Percentiles rank a stretch among this genome's conserved stretches.
phyloP scores from a whole-genome alignment of 92 coral and sea anemone genomes.

The Nematostella vectensis region DNA sequence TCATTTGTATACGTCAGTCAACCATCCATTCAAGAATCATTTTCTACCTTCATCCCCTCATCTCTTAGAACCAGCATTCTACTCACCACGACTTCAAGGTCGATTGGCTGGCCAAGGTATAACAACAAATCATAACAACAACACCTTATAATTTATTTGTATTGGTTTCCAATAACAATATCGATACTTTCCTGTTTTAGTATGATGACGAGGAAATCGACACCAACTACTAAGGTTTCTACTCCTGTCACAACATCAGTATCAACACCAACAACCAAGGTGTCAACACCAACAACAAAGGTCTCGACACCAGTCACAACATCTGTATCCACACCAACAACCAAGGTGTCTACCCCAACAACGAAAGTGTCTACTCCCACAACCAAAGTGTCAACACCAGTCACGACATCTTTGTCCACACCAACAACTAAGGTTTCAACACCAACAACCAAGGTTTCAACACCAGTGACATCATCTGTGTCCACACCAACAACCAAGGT shows the following conservation, averaged over 20 bases:
- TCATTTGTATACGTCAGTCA: too few species aligned
- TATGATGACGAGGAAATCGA: neutral
- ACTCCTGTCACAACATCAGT: neutral
- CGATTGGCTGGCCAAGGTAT: too few species aligned
- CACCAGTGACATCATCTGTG: conserved; percentile 1
- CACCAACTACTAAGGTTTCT: conserved; percentile 3
- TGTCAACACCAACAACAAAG: neutral
- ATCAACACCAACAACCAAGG: neutral
- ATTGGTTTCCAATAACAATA: too few species aligned
- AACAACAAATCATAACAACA: too few species aligned
- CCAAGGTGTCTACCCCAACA: conserved; percentile 1
- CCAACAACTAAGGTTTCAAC: neutral
- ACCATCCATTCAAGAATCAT: too few species aligned
- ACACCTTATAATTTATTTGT: too few species aligned
- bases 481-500: conserved; percentile 12
- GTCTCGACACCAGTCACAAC: neutral
- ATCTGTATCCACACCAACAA: neutral
- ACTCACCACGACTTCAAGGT: too few species aligned
- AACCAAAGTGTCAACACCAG: conserved; percentile 1
- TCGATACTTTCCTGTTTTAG: too few species aligned
- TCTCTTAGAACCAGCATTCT: too few species aligned
- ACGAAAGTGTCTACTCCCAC: conserved; percentile 8
- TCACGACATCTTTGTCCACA: conserved; percentile 4
- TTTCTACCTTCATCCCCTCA: too few species aligned
- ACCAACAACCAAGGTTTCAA: neutral